These are phyloP conservation scores for Notiomystis cincta DNA, from an alignment of 2,113 vertebrate species.

Conservation along the genomic window DNA sequence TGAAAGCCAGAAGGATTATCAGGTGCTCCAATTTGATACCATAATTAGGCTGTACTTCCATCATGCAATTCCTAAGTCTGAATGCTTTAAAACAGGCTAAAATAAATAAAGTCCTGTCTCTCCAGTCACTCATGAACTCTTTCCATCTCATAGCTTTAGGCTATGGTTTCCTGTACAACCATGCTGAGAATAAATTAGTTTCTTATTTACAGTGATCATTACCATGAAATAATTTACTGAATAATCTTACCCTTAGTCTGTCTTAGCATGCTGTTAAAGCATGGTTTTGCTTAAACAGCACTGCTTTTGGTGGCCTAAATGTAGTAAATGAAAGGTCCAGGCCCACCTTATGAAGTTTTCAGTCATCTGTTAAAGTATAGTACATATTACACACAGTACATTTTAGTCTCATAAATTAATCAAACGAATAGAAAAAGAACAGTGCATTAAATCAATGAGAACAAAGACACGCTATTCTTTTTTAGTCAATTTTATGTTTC, in stretches of 20 bases:
- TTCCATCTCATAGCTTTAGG: not conserved
- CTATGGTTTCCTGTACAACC: not conserved
- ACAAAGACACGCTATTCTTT: not conserved
- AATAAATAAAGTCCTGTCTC: not conserved
- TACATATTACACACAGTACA: not conserved
- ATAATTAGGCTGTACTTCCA: not conserved
- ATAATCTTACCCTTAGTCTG: not conserved
- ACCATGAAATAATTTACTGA: not conserved
- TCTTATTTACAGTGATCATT: constrained; percentile 1
- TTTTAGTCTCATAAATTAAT: constrained; percentile 31
- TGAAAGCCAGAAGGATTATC: not conserved
- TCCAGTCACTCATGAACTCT: not conserved
- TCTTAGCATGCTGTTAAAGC: not conserved
- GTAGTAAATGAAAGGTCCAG: not conserved
- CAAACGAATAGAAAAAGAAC: not conserved
- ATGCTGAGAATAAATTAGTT: not conserved
- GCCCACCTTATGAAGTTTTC: not conserved
- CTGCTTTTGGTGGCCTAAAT: not conserved
- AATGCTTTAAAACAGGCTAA: not conserved
- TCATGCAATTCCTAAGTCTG: not conserved
- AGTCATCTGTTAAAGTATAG: not conserved
- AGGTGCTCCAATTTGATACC: not conserved
- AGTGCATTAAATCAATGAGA: not conserved
- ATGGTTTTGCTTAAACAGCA: not conserved
- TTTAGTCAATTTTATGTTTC: not conserved